Base-by-base conservation (phyloP, 2,888 invertebrate species). In the Cataglyphis altisquamis region DNA sequence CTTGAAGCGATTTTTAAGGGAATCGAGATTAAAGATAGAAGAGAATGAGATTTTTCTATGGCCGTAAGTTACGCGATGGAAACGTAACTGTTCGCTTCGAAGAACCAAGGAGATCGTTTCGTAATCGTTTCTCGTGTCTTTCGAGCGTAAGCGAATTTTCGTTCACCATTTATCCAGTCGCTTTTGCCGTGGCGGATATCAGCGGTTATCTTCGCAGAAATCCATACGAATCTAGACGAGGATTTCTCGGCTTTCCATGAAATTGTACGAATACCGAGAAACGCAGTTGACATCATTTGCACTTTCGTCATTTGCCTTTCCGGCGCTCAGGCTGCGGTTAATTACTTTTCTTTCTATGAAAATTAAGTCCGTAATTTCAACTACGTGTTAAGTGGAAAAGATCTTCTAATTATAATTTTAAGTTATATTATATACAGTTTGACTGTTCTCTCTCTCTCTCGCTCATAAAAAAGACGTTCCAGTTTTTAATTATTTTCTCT, bases 121-220 rank as follows among this genome's bases (percentile, higher is more conserved):
- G 64, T 39, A 57, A 67, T 77, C 57, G 77, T 64, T 82, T 78
- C 60, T 78, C 45, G 48, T 80, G 75, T 87, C 75, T 84, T 86
- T 82, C 88, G 70, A 70, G 60, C 70, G 45, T 75, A 77, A 83
- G 70, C 81, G 85, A 86, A 88, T 86, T 86, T 86, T 88, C 88
- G 86, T 57, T 86, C 83, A 75, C 86, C 84, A 88, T 88, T 88
- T 88, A 88, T 88, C 86, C 81, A 63, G 74, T 64, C 73, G 73
- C 75, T 75, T 36, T 75, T 75, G 60, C 60, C 57, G 39, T 55
- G 68, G 84, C 80, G 85, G 73, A 66, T 82, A 57, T 85, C 87
- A 78, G 77, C 81, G 74, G 77, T 80, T 86, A 82, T 68, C 82
- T 86, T 73, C 63, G 68, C 68, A 48, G 60, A 82, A 81, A 63